Percentiles rank a stretch among this genome's conserved stretches.
These are phyloP conservation scores for Ardeotis arabs DNA, from an alignment of 2,113 vertebrate species.

Conservation along the genomic window DNA sequence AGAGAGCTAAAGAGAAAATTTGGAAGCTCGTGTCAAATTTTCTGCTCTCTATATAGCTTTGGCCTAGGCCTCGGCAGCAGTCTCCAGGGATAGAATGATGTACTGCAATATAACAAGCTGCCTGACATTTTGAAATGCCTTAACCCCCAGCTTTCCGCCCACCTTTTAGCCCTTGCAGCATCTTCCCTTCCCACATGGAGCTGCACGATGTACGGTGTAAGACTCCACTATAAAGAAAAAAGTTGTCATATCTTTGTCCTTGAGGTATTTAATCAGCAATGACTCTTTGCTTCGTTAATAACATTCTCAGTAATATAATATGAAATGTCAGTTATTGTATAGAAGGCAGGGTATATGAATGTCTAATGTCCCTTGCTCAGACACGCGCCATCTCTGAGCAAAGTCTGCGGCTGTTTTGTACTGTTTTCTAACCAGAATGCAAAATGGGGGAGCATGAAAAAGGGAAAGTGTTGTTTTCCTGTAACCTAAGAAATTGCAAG, in stretches of 20 bases:
- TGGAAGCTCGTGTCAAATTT: conserved; percentile 62
- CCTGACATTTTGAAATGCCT: conserved; percentile 71
- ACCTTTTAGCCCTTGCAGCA: conserved; percentile 25
- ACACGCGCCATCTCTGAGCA: neutral
- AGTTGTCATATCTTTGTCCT: conserved; percentile 70
- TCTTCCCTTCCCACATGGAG: neutral
- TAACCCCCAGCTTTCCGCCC: conserved; percentile 47
- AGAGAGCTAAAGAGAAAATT: conserved; percentile 55
- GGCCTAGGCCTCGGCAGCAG: conserved; percentile 23
- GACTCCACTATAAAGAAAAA: conserved; percentile 1
- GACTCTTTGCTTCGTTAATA: conserved; percentile 59
- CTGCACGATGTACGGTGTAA: neutral
- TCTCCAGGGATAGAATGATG: conserved; percentile 72
- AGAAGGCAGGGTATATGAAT: neutral
- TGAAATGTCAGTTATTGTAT: neutral
- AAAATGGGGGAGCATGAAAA: neutral
- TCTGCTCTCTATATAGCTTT: conserved; percentile 46
- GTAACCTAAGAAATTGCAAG: neutral
- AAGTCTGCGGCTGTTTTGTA: neutral
- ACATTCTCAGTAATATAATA: neutral
- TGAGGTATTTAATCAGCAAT: conserved; percentile 78
- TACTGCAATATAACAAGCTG: conserved; percentile 73
- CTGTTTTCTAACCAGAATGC: neutral
- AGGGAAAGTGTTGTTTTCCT: neutral
- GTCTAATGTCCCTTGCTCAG: neutral